Evolutionary conservation across 1,140 invertebrate species (phyloP), one percentile per base, ranked within the genome.

Genomic region (Euschistus heros): DNA sequence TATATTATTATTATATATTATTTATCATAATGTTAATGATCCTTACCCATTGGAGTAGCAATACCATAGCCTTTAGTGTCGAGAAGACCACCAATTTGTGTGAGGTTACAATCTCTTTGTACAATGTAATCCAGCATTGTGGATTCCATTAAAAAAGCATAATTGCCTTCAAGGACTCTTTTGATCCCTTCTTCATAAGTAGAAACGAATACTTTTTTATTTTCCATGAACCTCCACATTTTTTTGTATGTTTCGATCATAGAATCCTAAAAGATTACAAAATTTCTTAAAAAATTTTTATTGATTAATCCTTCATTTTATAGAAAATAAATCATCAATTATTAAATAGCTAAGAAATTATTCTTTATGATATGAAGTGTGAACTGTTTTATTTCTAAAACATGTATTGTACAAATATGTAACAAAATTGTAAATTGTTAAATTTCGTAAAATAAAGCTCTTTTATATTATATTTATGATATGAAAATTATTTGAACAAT

Each of bases 101-200:
- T 99, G 4, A 99, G 79, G 77, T 98, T 97, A 76, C 96, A 99
- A 73, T 98, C 91, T 61, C 95, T 80, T 77, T 98, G 93, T 0
- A 96, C 91, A 0, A 87, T 86, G 73, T 96, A 97, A 75, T 99
- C 97, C 60, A 99, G 78, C 84, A 97, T 97, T 0, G 94, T 97
- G 0, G 94, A 97, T 78, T 99, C 97, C 92, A 98, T 98, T 22
- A 99, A 81, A 74, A 97, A 98, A 0, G 97, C 97, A 74, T 98
- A 99, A 73, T 97, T 90, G 0, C 93, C 92, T 61, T 86, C 82
- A 54, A 94, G 74, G 0, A 97, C 92, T 57, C 88, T 78, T 72
- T 86, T 82, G 5, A 96, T 85, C 7, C 95, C 93, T 72, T 95
- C 87, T 70, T 93, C 90, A 73, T 96, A 95, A 0, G 84, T 86